Conservation (phyloP, 2,113 vertebrate genomes). For the Raja brachyura region DNA sequence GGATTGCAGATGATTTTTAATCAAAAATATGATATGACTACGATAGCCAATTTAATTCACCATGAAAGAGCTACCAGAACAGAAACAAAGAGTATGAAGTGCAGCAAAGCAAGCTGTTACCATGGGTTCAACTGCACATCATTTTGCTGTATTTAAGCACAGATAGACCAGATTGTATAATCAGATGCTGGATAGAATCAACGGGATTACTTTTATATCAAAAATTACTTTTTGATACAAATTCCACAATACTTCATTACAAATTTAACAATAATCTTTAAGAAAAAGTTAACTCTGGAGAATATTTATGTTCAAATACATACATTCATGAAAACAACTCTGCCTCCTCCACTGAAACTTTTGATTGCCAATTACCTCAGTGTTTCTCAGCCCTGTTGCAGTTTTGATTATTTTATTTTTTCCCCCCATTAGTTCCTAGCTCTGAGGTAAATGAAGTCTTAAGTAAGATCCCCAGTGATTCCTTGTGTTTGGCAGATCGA, state of each 20-base stretch:
- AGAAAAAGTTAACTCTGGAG: no score
- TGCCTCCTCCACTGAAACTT: neutral
- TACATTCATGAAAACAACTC: neutral
- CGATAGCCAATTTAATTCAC: neutral
- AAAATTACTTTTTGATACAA: neutral
- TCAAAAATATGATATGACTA: neutral
- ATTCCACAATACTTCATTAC: neutral
- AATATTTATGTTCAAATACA: no score
- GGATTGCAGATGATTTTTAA: neutral
- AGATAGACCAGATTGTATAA: neutral
- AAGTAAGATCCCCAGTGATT: neutral
- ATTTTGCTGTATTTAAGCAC: neutral
- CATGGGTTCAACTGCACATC: neutral
- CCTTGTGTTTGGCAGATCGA: neutral
- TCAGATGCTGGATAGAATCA: neutral
- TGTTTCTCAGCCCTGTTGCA: neutral
- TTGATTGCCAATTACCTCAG: neutral
- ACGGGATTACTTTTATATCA: no score
- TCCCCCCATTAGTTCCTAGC: neutral
- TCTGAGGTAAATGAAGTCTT: neutral
- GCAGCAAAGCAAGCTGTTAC: neutral
- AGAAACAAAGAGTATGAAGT: constrained; percentile 1
- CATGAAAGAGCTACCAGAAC: neutral
- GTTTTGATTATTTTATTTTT: neutral
- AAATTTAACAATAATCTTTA: neutral